These are phyloP conservation scores for Dipodomys merriami DNA, from an alignment of 2,113 vertebrate genomes.

Conservation along the genomic window DNA sequence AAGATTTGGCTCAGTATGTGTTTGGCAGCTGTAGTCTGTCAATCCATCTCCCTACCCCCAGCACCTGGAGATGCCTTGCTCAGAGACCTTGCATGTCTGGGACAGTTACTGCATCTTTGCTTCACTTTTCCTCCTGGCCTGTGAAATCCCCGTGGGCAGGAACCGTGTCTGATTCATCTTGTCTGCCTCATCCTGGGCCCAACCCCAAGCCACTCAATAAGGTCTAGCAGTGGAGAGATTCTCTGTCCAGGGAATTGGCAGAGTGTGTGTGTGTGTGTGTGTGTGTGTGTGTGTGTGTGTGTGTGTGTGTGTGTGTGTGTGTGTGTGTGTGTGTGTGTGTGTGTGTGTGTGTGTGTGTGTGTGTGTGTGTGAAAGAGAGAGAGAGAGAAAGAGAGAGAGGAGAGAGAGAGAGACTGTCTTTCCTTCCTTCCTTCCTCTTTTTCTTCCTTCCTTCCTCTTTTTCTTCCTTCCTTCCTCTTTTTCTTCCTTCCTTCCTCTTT, in stretches of 20 bases:
- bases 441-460: too few species aligned
- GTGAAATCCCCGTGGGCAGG: background rate
- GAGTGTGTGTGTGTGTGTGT: background rate
- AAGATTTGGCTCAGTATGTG: background rate
- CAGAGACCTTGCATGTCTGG: background rate
- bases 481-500: too few species aligned
- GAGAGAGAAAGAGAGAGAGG: too few species aligned
- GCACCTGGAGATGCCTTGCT: background rate
- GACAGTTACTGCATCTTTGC: background rate
- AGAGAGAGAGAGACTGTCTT: too few species aligned
- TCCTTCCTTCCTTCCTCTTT: too few species aligned
- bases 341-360: too few species aligned
- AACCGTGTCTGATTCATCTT: background rate
- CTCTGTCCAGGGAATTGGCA: background rate
- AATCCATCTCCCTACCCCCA: background rate
- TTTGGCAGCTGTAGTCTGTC: background rate
- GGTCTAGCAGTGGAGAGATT: background rate
- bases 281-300: too few species aligned
- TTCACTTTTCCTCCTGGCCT: background rate
- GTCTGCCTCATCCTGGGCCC: background rate
- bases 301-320: too few species aligned
- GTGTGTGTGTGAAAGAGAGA: too few species aligned
- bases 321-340: background rate
- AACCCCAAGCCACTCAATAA: background rate
- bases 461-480: too few species aligned